A percentile compares a stretch with the other conserved stretches of the same genome.
Evolutionary conservation across 2,888 invertebrate species (phyloP).

Genomic region (Polymixis lichenea): DNA sequence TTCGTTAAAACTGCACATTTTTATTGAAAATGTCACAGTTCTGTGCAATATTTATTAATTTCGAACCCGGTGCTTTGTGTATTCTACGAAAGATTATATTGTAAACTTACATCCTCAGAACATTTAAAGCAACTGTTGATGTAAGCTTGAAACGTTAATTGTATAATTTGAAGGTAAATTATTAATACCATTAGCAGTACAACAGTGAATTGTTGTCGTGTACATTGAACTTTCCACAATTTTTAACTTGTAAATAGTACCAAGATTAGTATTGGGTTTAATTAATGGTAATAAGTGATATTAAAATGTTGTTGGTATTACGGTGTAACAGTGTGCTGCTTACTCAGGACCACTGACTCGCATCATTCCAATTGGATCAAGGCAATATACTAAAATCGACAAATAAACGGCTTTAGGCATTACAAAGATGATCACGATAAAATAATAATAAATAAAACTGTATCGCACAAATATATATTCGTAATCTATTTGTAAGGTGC

Average conservation of each 20-base stretch:
- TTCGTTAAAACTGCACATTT: slow-evolving; percentile 76
- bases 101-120: slow-evolving; percentile 82
- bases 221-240: slow-evolving; percentile 75
- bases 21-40: slow-evolving; percentile 69
- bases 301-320: slow-evolving; percentile 80
- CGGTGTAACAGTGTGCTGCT: slow-evolving; percentile 69
- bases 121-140: slow-evolving; percentile 80
- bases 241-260: slow-evolving; percentile 80
- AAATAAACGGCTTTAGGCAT: slow-evolving; percentile 66
- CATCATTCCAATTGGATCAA: slow-evolving; percentile 84
- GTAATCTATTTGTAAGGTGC: slow-evolving; percentile 76
- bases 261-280: slow-evolving; percentile 75
- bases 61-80: slow-evolving; percentile 82
- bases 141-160: slow-evolving; percentile 73
- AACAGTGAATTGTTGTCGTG: slow-evolving; percentile 69
- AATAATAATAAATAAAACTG: slow-evolving; percentile 66
- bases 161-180: slow-evolving; percentile 63
- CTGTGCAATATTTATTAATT: slow-evolving; percentile 82
- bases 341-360: slow-evolving; percentile 73
- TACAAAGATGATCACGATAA: slow-evolving; percentile 67
- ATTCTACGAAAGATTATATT: slow-evolving; percentile 67
- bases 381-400: slow-evolving; percentile 68
- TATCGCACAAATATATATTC: slow-evolving; percentile 82
- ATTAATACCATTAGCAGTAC: slow-evolving; percentile 67
- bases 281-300: slow-evolving; percentile 80